These are phyloP conservation scores for Dendrocopos noguchii DNA, from an alignment of 2,113 vertebrate genomes.

Conservation along the genomic window DNA sequence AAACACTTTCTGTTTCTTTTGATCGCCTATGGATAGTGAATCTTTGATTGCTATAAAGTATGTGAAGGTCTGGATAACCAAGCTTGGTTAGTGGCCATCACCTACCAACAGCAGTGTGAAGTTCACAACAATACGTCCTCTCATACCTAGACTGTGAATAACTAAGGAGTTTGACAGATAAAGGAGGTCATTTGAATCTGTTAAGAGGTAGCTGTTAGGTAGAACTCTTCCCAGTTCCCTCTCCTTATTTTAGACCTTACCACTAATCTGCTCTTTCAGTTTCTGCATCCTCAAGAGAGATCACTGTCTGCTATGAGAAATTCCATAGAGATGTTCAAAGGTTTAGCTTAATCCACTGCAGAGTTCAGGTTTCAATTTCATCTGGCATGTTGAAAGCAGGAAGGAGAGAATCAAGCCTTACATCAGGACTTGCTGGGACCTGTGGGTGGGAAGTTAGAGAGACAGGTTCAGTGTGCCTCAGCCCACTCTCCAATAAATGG, in stretches of 20 bases:
- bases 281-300: not conserved
- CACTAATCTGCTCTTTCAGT: not conserved
- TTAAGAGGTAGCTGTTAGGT: not conserved
- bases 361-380: not conserved
- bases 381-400: not conserved
- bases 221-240: not conserved
- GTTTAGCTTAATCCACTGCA: not conserved
- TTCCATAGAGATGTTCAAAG: not conserved
- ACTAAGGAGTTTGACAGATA: not conserved
- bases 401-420: not conserved
- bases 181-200: not conserved
- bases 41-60: not conserved
- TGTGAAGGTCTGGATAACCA: not conserved
- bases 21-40: not conserved
- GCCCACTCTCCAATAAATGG: not conserved
- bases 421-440: not conserved
- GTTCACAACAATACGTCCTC: rapidly evolving
- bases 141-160: not conserved
- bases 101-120: not conserved
- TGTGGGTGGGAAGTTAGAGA: rapidly evolving
- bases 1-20: not conserved
- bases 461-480: not conserved
- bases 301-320: not conserved
- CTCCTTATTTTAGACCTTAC: not conserved
- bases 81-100: not conserved